Base-by-base conservation (phyloP, 2,888 invertebrate genomes). In the Myopa testacea region DNA sequence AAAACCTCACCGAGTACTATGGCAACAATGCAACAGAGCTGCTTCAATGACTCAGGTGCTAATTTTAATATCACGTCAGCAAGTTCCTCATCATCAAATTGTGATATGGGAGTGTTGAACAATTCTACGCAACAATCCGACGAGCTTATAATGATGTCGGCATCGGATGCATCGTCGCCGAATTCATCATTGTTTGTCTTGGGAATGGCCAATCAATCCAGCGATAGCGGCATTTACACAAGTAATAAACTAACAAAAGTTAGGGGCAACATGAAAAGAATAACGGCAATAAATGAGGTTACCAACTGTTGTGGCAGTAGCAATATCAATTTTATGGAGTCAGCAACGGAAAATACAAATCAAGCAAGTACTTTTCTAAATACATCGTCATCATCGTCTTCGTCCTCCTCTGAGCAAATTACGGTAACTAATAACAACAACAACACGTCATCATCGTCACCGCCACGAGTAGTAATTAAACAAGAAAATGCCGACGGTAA, bases 11-110 rank as follows among this genome's bases (percentile, higher is more conserved):
- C 80, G 40, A 62, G 78, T 78, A 52, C 75, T 78, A 37, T 45
- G 34, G 45, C 78, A 34, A 76, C 77, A 34, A 73, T 76, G 60
- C 76, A 63, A 63, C 62, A 63, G 62, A 8, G 1, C 16, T 81
- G 78, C 75, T 83, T 86, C 1, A 87, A 88, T 78, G 88, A 88
- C 80, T 87, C 88, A 0, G 87, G 85, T 19, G 80, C 84, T 7
- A 78, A 81, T 80, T 82, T 81, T 26, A 82, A 81, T 72, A 78
- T 72, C 7, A 82, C 81, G 10, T 72, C 73, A 0, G 79, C 78
- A n/a, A 81, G 81, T 71, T 78, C 68, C n/a, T 75, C 75, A 19
- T 75, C 75, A 50, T 70, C 70, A 3, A 83, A 84, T 4, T 85
- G 84, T n/a, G 82, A 86, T 79, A 76, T 78, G 37, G 80, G 60